phyloP scores from a whole-genome alignment of 92 coral and sea anemone species.

The Porites cylindrica region DNA sequence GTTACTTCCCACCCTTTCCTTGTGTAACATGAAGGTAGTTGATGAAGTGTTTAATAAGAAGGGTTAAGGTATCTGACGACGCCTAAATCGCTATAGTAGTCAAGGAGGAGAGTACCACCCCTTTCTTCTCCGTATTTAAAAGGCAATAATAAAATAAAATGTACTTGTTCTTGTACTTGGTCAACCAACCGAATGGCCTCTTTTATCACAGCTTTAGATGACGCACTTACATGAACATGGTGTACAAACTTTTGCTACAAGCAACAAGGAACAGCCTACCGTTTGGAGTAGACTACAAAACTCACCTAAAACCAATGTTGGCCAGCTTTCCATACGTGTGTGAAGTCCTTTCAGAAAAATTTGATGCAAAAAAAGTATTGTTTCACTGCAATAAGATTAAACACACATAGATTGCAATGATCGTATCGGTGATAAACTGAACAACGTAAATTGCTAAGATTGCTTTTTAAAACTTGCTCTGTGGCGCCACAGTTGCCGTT shows the following conservation, averaged over 20 bases:
- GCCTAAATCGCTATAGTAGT: too few relatives aligned
- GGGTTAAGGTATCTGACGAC: too few relatives aligned
- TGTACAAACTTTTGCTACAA: neutral
- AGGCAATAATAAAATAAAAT: too few relatives aligned
- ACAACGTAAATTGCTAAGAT: neutral
- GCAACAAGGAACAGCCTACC: neutral
- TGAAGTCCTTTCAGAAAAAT: slow-evolving; percentile 98
- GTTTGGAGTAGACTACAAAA: neutral
- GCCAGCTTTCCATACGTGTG: slow-evolving; percentile 99
- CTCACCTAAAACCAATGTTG: slow-evolving; percentile 93
- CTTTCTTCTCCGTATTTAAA: too few relatives aligned
- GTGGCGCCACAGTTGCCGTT: too few relatives aligned
- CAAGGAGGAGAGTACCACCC: too few relatives aligned
- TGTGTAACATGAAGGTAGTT: too few relatives aligned
- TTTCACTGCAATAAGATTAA: slow-evolving; percentile 77
- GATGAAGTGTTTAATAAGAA: too few relatives aligned
- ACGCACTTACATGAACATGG: neutral
- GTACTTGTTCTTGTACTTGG: too few relatives aligned
- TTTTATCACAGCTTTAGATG: too few relatives aligned
- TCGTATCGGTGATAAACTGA: neutral
- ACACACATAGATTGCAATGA: neutral
- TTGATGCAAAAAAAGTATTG: slow-evolving; percentile 96
- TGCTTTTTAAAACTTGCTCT: neutral
- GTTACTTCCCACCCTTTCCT: too few relatives aligned
- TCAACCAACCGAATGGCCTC: too few relatives aligned